A percentile compares a stretch with the other conserved stretches of the same genome.
Evolutionary conservation across 2,113 vertebrate species (phyloP).

Genomic region (Blennius ocellaris): DNA sequence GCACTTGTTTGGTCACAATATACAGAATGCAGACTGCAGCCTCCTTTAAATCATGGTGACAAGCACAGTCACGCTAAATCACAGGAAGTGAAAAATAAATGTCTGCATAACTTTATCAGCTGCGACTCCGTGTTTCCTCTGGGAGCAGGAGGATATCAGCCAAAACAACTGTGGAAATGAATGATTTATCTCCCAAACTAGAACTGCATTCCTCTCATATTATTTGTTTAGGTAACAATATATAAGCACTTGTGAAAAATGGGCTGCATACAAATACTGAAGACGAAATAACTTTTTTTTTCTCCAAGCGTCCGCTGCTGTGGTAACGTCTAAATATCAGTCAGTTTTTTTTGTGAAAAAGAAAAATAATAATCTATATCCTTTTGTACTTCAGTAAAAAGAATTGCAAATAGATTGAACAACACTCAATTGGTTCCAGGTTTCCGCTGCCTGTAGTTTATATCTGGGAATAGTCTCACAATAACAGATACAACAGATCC

Average conservation of each 20-base stretch:
- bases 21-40: slow-evolving; percentile 92
- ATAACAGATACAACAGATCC: too few species aligned
- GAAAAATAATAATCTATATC: too few species aligned
- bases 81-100: slow-evolving; percentile 94
- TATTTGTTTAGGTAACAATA: slow-evolving; percentile 16
- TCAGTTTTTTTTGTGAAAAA: slow-evolving; percentile 11
- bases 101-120: slow-evolving; percentile 97
- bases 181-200: slow-evolving; percentile 57
- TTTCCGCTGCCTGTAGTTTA: too few species aligned
- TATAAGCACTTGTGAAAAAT: slow-evolving; percentile 33
- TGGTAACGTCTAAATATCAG: neutral
- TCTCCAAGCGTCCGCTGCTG: neutral
- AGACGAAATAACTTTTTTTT: slow-evolving; percentile 13
- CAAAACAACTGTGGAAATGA: slow-evolving; percentile 74
- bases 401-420: too few species aligned
- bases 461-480: too few species aligned
- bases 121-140: slow-evolving; percentile 88
- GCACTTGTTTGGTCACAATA: slow-evolving; percentile 99
- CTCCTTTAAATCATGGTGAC: slow-evolving; percentile 96
- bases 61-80: slow-evolving; percentile 99
- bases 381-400: too few species aligned
- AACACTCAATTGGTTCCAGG: too few species aligned
- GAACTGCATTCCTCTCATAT: slow-evolving; percentile 17
- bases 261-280: slow-evolving; percentile 6
- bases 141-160: slow-evolving; percentile 88